Base-by-base conservation (phyloP, 1,140 invertebrate genomes). In the Lasaia peninsularis region DNA sequence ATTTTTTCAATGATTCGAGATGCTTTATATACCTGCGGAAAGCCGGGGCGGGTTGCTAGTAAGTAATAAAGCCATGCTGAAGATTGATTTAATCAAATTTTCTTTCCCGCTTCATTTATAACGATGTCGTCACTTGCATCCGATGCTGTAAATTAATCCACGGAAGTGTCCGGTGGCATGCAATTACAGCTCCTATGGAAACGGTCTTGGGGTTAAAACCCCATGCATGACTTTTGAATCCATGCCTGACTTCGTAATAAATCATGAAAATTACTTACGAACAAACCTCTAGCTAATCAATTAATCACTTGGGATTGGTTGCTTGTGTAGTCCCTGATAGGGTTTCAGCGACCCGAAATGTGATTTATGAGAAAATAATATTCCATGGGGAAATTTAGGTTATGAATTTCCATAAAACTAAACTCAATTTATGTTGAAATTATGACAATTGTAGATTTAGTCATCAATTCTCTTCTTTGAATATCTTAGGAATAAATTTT, bases 351-450 rank as follows among this genome's bases (percentile, higher is more conserved):
- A 65, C 70, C 77, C 71, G 60, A 81, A 73, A 75, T 75, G 79
- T 87, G 80, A 87, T 85, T 87, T 82, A 87, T 87, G 71, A 55
- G 71, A 74, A 84, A 80, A 84, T 85, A 80, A 83, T 82, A 76
- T 68, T 80, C 75, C 63, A 68, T 62, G 59, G 70, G 75, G 74
- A 78, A 80, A 79, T 78, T 70, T 74, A 65, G 65, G 70, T 65
- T 70, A 65, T 73, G 6, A 31, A 56, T 34, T 51, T 16, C n/a
- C 34, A 48, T 49, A 35, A 53, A 53, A 53, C 52, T 53, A 53
- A 53, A 52, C 20, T 34, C 18, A 31, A 18, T 34, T 53, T 18
- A 35, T 53, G 16, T 10, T 44, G 14, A 20, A 44, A 20, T 44
- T 44, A 20, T 44, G 40, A 20, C 10, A 6, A 44, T 21, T 44